These are phyloP conservation scores for Brachyptera risi DNA, from an alignment of 2,888 invertebrate genomes.

Conservation along the genomic window DNA sequence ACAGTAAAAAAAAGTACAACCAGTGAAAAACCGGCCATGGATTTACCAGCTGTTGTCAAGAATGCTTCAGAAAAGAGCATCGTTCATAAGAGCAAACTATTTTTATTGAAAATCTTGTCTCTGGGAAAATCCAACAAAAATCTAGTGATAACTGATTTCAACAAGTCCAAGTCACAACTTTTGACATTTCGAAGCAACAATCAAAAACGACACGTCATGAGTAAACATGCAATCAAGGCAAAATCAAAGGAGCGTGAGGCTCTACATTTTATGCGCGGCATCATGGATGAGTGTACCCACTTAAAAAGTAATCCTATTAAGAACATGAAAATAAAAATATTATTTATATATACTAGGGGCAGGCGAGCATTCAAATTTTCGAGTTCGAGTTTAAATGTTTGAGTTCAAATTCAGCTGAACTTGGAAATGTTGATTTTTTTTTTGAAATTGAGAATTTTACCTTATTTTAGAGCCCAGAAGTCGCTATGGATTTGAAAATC, in stretches of 20 bases:
- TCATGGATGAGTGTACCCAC: slow-evolving; percentile 99
- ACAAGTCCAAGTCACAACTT: slow-evolving; percentile 23
- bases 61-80: background rate
- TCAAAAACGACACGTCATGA: background rate
- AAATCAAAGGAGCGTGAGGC: slow-evolving; percentile 76
- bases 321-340: too few relatives aligned
- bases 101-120: background rate
- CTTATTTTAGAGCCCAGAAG: too few relatives aligned
- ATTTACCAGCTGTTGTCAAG: background rate
- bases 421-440: too few relatives aligned
- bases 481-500: too few relatives aligned
- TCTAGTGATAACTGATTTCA: slow-evolving; percentile 25
- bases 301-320: too few relatives aligned
- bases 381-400: too few relatives aligned
- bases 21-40: background rate
- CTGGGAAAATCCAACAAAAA: slow-evolving; percentile 4
- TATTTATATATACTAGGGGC: too few relatives aligned
- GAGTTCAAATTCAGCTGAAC: too few relatives aligned
- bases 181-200: background rate
- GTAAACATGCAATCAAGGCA: slow-evolving; percentile 39
- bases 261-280: slow-evolving; percentile 89
- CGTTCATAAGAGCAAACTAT: background rate
- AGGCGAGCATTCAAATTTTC: too few relatives aligned
- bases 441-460: too few relatives aligned
- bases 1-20: background rate